Evolutionary conservation across 2,797 vertebrate genomes (phyloP).

Genomic region (Manis pentadactyla): DNA sequence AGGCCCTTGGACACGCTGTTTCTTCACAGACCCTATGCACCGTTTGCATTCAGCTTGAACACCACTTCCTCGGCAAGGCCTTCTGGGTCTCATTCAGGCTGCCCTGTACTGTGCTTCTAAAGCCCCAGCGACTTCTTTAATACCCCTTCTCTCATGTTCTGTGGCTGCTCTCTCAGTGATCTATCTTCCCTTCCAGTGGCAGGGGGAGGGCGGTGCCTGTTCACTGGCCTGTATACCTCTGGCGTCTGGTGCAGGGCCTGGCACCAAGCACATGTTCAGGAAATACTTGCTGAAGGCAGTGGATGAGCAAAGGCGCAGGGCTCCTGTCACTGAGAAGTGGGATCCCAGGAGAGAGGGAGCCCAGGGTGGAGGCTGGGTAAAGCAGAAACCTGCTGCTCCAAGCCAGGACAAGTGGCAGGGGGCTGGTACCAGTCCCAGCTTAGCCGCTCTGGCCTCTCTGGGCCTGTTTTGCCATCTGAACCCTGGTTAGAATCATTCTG

Average conservation of each 20-base stretch:
- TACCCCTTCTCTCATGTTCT: neutral
- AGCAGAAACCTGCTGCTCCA: neutral
- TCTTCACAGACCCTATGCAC: neutral
- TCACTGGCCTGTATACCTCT: neutral
- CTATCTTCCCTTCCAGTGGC: neutral
- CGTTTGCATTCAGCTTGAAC: neutral
- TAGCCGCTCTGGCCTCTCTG: neutral
- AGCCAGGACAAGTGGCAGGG: neutral
- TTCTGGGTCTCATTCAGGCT: neutral
- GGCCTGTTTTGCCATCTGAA: neutral
- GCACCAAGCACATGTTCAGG: neutral
- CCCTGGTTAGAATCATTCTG: neutral
- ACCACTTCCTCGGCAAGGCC: neutral
- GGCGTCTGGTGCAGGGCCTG: accelerated
- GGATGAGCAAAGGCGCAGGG: neutral
- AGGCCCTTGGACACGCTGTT: neutral
- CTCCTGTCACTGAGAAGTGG: neutral
- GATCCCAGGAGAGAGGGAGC: accelerated
- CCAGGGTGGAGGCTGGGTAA: neutral
- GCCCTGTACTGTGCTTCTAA: neutral
- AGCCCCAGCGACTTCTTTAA: neutral
- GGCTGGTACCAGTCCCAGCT: neutral
- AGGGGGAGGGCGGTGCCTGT: accelerated
- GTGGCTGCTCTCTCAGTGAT: neutral
- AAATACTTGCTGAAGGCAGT: neutral